Conservation (phyloP, 2,888 invertebrate species). For the Epsilonema sp. region DNA sequence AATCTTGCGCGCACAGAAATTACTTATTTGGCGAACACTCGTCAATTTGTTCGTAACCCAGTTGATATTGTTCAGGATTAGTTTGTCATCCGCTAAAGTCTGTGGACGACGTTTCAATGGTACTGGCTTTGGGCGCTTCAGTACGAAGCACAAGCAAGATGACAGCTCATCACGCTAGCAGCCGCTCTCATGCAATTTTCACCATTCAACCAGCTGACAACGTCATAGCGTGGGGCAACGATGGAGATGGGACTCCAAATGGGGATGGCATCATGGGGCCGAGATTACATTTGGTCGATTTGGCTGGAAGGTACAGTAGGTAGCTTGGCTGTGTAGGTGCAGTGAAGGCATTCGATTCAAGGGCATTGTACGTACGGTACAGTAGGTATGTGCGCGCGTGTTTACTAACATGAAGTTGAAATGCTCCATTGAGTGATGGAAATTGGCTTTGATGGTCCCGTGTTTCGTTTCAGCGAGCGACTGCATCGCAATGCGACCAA, state of each 20-base stretch:
- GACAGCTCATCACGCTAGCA: conserved; percentile 77
- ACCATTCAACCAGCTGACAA: conserved; percentile 69
- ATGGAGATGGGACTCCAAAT: conserved; percentile 51
- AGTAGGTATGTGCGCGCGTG: no score
- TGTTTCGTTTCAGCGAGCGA: conserved; percentile 55
- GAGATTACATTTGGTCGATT: conserved; percentile 67
- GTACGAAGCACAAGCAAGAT: conserved; percentile 68
- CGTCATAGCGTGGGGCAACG: conserved; percentile 46
- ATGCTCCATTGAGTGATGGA: no score
- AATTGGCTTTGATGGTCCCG: no score
- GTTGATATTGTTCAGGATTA: no score
- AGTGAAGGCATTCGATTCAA: no score
- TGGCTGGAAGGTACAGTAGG: conserved; percentile 76
- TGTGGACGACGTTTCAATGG: not conserved
- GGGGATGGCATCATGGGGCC: conserved; percentile 77
- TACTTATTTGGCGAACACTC: no score
- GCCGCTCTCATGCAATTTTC: conserved; percentile 73
- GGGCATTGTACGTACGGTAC: no score
- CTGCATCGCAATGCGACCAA: conserved; percentile 76
- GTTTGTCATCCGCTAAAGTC: not conserved
- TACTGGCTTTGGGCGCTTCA: not conserved
- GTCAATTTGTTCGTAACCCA: no score
- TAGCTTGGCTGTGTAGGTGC: no score
- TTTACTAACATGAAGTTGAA: no score
- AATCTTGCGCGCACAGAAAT: no score